Conservation (phyloP, 2,797 vertebrate species). For the Microhierax caerulescens region DNA sequence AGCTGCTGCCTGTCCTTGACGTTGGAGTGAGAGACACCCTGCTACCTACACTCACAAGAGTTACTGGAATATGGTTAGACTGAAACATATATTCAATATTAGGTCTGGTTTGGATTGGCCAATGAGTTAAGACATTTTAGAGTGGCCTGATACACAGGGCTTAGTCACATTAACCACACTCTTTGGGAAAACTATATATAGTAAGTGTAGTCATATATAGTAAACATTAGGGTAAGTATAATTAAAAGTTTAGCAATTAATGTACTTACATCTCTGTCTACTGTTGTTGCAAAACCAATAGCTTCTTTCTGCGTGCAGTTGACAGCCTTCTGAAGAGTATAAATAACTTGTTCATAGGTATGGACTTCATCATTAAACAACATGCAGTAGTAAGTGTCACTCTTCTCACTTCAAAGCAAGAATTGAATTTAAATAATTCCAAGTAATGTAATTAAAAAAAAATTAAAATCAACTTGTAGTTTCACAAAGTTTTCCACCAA, state of each 20-base stretch:
- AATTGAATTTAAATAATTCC: neutral
- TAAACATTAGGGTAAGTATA: neutral
- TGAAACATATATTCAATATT: neutral
- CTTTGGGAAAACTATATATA: neutral
- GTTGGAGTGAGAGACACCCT: neutral
- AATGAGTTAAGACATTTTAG: neutral
- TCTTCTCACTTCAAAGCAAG: slow-evolving; percentile 80
- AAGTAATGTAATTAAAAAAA: neutral
- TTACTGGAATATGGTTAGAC: neutral
- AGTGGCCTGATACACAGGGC: neutral
- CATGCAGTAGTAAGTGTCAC: slow-evolving; percentile 94
- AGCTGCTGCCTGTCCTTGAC: neutral
- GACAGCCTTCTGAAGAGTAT: slow-evolving; percentile 96
- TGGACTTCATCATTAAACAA: slow-evolving; percentile 98
- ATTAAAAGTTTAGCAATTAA: neutral
- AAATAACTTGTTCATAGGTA: slow-evolving; percentile 98
- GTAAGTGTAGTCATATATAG: neutral
- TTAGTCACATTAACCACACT: neutral
- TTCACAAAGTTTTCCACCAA: neutral
- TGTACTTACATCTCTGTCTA: slow-evolving; percentile 93
- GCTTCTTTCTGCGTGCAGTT: slow-evolving; percentile 96
- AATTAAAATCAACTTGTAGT: neutral
- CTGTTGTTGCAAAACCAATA: slow-evolving; percentile 93
- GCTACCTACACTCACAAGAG: neutral
- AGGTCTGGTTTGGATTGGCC: neutral